Base-by-base conservation (phyloP, 2,113 vertebrate genomes). In the Thalassarche chlororhynchos region DNA sequence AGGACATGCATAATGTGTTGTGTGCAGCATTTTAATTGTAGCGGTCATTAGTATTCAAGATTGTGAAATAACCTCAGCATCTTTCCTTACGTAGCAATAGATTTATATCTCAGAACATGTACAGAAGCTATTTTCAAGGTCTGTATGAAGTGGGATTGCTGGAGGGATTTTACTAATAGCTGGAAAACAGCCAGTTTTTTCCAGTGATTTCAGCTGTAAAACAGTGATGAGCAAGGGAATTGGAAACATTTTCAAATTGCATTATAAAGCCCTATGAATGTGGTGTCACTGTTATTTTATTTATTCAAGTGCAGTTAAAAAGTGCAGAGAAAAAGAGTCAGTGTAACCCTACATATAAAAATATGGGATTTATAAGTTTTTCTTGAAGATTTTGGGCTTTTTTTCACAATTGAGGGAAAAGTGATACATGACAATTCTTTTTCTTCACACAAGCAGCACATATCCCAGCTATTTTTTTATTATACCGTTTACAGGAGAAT, bases 171-270 rank as follows among this genome's bases (percentile, higher is more conserved):
- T 96, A 75, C 52, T 93, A 95, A 90, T 75, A 95, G 65, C 36
- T 97, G 58, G 54, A 71, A 78, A 71, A 95, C 44, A 78, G 24
- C 2, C 6, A 87, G 26, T 32, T 81, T 84, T 81, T 95, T 87
- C 89, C 31, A 47, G 32, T 85, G 71, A 95, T 94, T 98, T 93
- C 87, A 70, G 70, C 36, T 87, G 42, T 91, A 96, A 97, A 97
- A 84, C 40, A 84, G 6, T 61, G 51, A 95, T 77, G 26, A 90
- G 36, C 38, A 95, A 93, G 57, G 55, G 40, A 97, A 97, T 57
- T 80, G 14, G 32, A 96, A 98, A 81, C 29, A 65, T 90, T 78
- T 79, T 86, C 70, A 93, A 72, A 95, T 95, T 92, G 69, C 57
- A 66, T 90, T 93, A 65, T 74, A 81, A 69, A 79, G 17, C 46